A percentile compares a stretch with the other conserved stretches of the same genome.
These are phyloP conservation scores for Elanus axillaris DNA, from an alignment of 2,113 vertebrate species.

Conservation along the genomic window DNA sequence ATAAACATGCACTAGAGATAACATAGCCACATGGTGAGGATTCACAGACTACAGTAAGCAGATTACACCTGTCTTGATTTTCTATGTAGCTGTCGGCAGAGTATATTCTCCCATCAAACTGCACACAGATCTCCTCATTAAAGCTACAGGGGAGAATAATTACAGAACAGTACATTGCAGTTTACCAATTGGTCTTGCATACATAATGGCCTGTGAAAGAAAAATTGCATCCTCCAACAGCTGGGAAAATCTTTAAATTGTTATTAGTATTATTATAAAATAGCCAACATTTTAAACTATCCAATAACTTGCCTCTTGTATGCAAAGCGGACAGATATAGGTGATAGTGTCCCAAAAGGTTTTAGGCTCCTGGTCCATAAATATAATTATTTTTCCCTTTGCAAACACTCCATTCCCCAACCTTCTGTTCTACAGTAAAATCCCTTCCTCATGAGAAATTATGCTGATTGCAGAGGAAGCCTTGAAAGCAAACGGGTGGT, in stretches of 20 bases:
- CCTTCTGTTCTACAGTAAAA: conserved; percentile 7
- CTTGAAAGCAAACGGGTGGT: neutral
- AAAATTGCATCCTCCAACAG: conserved; percentile 22
- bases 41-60: conserved; percentile 60
- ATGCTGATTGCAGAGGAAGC: neutral
- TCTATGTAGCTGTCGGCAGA: conserved; percentile 41
- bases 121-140: conserved; percentile 57
- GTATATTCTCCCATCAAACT: conserved; percentile 55
- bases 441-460: neutral
- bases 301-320: neutral
- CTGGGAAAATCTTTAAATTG: conserved; percentile 48
- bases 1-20: conserved; percentile 59
- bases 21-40: conserved; percentile 61
- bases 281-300: neutral
- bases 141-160: conserved; percentile 69
- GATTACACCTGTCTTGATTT: conserved; percentile 66
- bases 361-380: neutral
- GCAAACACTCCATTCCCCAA: neutral
- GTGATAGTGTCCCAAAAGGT: neutral
- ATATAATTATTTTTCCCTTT: neutral
- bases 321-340: neutral
- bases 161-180: conserved; percentile 49
- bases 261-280: conserved; percentile 34
- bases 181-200: conserved; percentile 65
- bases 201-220: conserved; percentile 41